These are phyloP conservation scores for Merops nubicus DNA, from an alignment of 2,113 vertebrate genomes.

Conservation along the genomic window DNA sequence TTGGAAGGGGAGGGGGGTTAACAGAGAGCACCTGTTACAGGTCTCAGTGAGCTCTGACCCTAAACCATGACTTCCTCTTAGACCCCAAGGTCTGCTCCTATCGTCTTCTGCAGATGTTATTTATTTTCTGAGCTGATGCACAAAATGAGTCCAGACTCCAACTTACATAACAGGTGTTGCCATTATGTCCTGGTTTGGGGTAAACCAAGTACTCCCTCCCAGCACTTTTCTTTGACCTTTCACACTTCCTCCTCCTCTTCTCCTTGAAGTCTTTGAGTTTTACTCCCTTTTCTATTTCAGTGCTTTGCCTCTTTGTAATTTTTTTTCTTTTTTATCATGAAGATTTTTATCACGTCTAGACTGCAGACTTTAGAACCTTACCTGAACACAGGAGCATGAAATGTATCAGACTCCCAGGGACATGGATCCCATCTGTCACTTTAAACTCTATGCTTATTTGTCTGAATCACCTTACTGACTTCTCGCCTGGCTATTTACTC, in stretches of 20 bases:
- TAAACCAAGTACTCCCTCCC: background rate
- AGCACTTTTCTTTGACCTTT: background rate
- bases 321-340: background rate
- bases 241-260: background rate
- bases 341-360: background rate
- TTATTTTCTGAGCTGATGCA: background rate
- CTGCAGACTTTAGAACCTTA: background rate
- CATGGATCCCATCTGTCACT: background rate
- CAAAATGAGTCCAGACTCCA: background rate
- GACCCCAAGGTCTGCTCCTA: background rate
- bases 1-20: too few relatives aligned
- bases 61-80: too few relatives aligned
- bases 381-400: background rate
- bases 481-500: background rate
- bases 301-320: background rate
- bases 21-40: too few relatives aligned
- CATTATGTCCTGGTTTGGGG: too few relatives aligned
- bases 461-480: background rate
- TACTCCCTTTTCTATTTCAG: background rate
- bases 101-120: background rate
- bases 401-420: background rate
- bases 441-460: background rate
- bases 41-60: too few relatives aligned
- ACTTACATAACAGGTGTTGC: background rate
- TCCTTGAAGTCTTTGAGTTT: background rate